These are phyloP conservation scores for Plotosus lineatus DNA, from an alignment of 2,113 vertebrate genomes.

Conservation along the genomic window DNA sequence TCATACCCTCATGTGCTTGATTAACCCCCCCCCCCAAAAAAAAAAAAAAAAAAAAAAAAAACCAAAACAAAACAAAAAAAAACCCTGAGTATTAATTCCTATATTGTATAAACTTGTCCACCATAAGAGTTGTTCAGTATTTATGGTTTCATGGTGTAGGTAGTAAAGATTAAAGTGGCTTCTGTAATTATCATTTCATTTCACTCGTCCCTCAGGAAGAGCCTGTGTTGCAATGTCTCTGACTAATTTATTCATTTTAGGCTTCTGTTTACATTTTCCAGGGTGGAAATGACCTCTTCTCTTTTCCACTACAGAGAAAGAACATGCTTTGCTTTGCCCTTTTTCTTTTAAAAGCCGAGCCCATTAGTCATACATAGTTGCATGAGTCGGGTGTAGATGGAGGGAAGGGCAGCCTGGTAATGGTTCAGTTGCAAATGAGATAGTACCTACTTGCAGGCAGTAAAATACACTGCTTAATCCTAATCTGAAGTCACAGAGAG, in stretches of 20 bases:
- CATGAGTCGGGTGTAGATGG: neutral
- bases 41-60: neutral
- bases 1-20: neutral
- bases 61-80: neutral
- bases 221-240: neutral
- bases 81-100: neutral
- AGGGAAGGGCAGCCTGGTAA: slow-evolving; percentile 9
- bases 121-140: neutral
- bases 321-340: slow-evolving; percentile 11
- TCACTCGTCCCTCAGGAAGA: neutral
- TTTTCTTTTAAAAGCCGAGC: slow-evolving; percentile 4
- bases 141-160: neutral
- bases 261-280: slow-evolving; percentile 8
- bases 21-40: too few species aligned
- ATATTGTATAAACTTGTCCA: neutral
- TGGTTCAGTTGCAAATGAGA: neutral
- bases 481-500: too few species aligned
- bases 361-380: slow-evolving; percentile 18
- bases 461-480: neutral
- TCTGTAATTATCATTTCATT: neutral
- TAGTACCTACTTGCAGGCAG: neutral
- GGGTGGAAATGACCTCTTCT: neutral
- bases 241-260: neutral
- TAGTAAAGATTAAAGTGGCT: neutral
- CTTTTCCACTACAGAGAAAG: neutral